Conservation (phyloP, 2,797 vertebrate genomes). For the Myotis vivesi region DNA sequence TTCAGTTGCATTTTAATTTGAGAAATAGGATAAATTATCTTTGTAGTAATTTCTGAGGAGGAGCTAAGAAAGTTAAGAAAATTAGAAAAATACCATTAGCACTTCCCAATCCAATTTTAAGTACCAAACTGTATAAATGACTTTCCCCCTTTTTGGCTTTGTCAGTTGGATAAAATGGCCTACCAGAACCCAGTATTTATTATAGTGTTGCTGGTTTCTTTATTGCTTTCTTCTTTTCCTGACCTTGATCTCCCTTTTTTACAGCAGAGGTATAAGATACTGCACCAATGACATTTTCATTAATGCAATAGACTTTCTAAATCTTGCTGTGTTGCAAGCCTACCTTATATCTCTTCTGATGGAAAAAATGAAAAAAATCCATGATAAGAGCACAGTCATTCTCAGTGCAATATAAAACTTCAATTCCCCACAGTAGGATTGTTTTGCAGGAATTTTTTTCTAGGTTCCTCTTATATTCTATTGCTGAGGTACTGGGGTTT, state of each 20-base stretch:
- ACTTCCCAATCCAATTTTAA: slow-evolving; percentile 56
- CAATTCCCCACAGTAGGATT: slow-evolving; percentile 8
- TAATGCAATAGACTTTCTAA: slow-evolving; percentile 27
- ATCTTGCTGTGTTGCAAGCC: slow-evolving; percentile 7
- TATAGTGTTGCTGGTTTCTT: neutral
- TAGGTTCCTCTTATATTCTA: neutral
- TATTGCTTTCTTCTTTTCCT: slow-evolving; percentile 32
- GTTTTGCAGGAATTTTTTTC: slow-evolving; percentile 43
- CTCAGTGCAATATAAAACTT: slow-evolving; percentile 17
- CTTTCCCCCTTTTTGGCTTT: slow-evolving; percentile 49
- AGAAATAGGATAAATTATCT: slow-evolving; percentile 45
- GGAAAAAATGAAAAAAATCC: slow-evolving; percentile 55
- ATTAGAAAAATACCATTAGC: slow-evolving; percentile 28
- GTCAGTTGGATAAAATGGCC: slow-evolving; percentile 23
- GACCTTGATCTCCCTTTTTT: slow-evolving; percentile 51
- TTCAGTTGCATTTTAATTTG: slow-evolving; percentile 54
- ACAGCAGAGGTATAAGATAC: neutral
- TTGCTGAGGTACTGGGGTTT: neutral
- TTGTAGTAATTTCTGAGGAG: slow-evolving; percentile 46
- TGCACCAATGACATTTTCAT: slow-evolving; percentile 41
- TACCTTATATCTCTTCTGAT: slow-evolving; percentile 39
- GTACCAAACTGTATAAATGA: neutral
- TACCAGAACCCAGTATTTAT: slow-evolving; percentile 8
- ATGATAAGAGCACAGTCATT: slow-evolving; percentile 23
- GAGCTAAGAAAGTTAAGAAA: slow-evolving; percentile 41